Percentiles rank a stretch among this genome's conserved stretches.
Conservation (phyloP, 2,888 invertebrate species). For the Lasius platythorax region DNA sequence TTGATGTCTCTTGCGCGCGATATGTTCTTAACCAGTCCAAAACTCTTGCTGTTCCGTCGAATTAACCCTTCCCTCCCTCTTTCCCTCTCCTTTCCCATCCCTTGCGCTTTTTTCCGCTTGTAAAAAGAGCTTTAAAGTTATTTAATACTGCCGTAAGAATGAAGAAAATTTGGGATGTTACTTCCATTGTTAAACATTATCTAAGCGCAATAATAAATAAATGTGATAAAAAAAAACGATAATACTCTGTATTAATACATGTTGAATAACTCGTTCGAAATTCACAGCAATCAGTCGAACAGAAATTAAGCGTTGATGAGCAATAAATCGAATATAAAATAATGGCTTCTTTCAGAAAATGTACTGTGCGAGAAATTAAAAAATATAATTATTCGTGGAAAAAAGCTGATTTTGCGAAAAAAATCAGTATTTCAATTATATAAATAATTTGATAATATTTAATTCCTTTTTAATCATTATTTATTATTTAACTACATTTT, state of each 20-base stretch:
- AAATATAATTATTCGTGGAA: neutral
- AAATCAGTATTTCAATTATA: neutral
- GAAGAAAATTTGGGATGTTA: neutral
- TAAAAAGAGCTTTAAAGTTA: slow-evolving; percentile 39
- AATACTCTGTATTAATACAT: neutral
- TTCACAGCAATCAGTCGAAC: neutral
- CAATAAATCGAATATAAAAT: neutral
- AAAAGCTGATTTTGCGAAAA: neutral
- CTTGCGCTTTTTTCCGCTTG: slow-evolving; percentile 17
- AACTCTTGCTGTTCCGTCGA: slow-evolving; percentile 15
- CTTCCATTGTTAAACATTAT: neutral
- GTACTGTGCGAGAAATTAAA: neutral
- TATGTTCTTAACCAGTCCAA: slow-evolving; percentile 6
- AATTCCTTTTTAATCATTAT: slow-evolving; percentile 14
- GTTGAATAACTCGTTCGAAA: neutral
- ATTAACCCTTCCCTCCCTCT: slow-evolving; percentile 7
- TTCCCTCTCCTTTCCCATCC: neutral
- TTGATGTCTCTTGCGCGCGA: slow-evolving; percentile 53
- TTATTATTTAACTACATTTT: neutral
- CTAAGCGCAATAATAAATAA: neutral
- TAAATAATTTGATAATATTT: neutral
- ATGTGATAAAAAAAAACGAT: neutral
- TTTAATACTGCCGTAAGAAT: neutral
- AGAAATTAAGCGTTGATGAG: neutral
- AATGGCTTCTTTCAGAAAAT: neutral